phyloP scores from a whole-genome alignment of 2,113 vertebrate genomes.

The Chrysemys picta region DNA sequence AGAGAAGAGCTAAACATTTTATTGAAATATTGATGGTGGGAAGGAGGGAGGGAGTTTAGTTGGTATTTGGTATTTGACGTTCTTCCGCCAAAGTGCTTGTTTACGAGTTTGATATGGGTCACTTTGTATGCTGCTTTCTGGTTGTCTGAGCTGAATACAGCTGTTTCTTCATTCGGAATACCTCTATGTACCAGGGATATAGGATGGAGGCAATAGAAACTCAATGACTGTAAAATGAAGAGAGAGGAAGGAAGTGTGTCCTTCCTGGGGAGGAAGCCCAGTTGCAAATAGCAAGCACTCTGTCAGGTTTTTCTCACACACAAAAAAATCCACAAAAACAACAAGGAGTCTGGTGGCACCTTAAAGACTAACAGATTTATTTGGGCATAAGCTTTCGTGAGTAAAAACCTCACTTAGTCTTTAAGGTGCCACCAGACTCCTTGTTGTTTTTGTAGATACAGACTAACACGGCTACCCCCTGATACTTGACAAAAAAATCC shows the following conservation, averaged over 20 bases:
- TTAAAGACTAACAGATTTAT: no score
- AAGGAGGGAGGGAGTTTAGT: background rate
- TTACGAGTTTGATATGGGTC: background rate
- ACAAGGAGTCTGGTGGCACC: no score
- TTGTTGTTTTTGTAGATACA: no score
- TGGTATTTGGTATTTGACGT: background rate
- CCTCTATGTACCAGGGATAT: fast-evolving
- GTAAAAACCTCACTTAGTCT: no score
- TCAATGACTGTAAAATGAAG: fast-evolving
- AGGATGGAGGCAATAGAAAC: background rate
- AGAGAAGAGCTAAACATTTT: background rate
- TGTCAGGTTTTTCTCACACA: background rate
- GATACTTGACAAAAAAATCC: no score
- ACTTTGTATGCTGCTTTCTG: background rate
- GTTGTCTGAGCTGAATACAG: background rate
- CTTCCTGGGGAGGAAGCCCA: background rate
- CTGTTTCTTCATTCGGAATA: background rate
- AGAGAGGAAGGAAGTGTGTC: background rate
- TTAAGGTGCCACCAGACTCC: no score
- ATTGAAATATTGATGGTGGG: background rate
- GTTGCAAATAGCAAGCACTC: background rate
- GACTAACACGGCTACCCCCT: no score
- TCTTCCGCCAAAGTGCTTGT: background rate
- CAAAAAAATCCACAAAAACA: no score
- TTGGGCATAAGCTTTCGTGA: no score